These are phyloP conservation scores for Petrocephalus zakoni DNA, from an alignment of 2,113 vertebrate species.

Conservation along the genomic window DNA sequence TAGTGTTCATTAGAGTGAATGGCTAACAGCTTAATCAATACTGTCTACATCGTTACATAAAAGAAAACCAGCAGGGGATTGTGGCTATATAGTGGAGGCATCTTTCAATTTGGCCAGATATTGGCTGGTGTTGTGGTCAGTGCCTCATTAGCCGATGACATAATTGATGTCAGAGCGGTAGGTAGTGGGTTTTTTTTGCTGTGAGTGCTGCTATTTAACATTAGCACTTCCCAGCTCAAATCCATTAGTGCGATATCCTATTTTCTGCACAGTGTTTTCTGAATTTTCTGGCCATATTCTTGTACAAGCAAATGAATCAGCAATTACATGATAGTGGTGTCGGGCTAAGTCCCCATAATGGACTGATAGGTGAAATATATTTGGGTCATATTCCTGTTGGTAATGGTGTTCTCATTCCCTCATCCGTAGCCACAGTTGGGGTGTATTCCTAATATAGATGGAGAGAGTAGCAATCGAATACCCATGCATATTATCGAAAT, in stretches of 20 bases:
- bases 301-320: not conserved
- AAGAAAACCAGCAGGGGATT: not conserved
- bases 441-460: not conserved
- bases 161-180: not conserved
- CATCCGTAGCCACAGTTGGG: not conserved
- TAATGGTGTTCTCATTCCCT: not conserved
- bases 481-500: not conserved
- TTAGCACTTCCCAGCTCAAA: not conserved
- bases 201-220: not conserved
- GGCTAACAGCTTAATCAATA: not conserved
- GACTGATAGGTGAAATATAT: not conserved
- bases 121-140: not conserved
- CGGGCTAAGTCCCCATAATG: not conserved
- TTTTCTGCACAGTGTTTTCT: not conserved
- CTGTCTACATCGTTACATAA: not conserved
- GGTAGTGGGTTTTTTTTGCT: not conserved
- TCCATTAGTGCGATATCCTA: not conserved
- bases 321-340: not conserved
- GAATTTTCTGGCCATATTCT: not conserved
- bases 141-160: not conserved
- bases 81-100: not conserved
- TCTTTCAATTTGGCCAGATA: not conserved
- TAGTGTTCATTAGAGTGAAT: constrained; percentile 10
- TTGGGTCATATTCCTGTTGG: not conserved
- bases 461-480: not conserved